phyloP scores from a whole-genome alignment of 23 tunicate genomes.

The Halocynthia roretzi region DNA sequence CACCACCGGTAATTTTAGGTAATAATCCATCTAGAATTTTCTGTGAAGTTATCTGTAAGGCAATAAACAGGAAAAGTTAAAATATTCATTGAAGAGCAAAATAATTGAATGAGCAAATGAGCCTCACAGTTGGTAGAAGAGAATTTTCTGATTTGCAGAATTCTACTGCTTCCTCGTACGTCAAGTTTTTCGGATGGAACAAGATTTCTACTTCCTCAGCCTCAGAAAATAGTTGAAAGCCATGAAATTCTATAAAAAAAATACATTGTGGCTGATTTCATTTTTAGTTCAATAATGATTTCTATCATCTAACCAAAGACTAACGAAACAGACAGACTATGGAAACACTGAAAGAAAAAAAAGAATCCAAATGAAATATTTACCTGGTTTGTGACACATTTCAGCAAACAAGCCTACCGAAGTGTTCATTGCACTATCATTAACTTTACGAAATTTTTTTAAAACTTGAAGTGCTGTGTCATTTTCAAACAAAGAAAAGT shows the following conservation, averaged over 20 bases:
- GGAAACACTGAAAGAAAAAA: too few relatives aligned
- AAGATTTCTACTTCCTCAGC: constrained; percentile 14
- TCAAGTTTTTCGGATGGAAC: constrained; percentile 11
- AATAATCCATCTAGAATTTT: not conserved
- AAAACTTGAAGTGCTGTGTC: not conserved
- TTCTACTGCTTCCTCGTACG: constrained; percentile 16
- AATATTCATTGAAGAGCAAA: not conserved
- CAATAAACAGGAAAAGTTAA: not conserved
- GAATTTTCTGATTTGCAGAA: constrained; percentile 14
- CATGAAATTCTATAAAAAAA: constrained; percentile 10
- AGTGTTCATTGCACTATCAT: not conserved
- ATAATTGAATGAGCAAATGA: not conserved
- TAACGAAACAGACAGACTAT: too few relatives aligned
- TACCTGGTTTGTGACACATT: constrained; percentile 20
- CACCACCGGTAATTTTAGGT: not conserved
- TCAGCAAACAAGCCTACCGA: constrained; percentile 6
- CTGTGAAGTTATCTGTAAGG: not conserved
- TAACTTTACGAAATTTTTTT: not conserved
- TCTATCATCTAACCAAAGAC: too few relatives aligned
- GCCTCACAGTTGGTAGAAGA: not conserved
- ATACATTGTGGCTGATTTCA: too few relatives aligned
- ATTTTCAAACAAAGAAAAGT: not conserved
- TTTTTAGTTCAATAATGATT: too few relatives aligned
- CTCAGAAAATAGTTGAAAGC: not conserved
- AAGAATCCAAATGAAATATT: not conserved